Base-by-base conservation (phyloP, 1,140 invertebrate genomes). In the Marisa cornuarietis region DNA sequence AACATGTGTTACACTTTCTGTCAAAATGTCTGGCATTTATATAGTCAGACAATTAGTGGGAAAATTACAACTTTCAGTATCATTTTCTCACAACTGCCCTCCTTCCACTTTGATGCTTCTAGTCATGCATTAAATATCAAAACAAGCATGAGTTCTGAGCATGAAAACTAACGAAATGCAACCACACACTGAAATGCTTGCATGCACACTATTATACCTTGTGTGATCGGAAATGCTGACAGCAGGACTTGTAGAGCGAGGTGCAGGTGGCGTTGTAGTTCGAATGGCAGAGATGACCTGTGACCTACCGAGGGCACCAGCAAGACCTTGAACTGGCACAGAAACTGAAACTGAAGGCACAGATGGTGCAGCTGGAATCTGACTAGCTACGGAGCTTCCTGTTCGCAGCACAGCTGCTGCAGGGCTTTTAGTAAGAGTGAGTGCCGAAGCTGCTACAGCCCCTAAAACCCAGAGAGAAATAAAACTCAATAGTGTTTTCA, bases 381-480 rank as follows among this genome's bases (percentile, higher is more conserved):
- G 78, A 58, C 71, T 75, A 14, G 72, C 72, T 42, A 71, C 63
- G 5, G 77, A 74, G 7, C 75, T 31, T 11, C 75, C 63, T 0
- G 71, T 76, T n/a, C 66, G 68, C 62, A 71, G 71, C 52, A 75
- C 78, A 18, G 77, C 75, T 20, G 73, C 79, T 18, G 65, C 51
- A 22, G 71, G 9, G 52, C 52, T 79, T 65, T 79, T 82, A n/a
- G 77, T 52, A 14, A 82, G 51, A 22, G 81, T 68, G 7, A 81
- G 80, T 13, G 75, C 76, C n/a, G 80, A 78, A 20, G 81, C 81
- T 14, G 81, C 81, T 13, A 76, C 76, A 72, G 81, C 81, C 72
- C 81, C 81, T 82, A 68, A 42, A 71, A 71, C 31, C 8, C 69
- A 22, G 18, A 24, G 10, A 22, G 18, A 24, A 49, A 49, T 26